phyloP scores from a whole-genome alignment of 2,113 vertebrate genomes.

The Mormoops blainvillei region DNA sequence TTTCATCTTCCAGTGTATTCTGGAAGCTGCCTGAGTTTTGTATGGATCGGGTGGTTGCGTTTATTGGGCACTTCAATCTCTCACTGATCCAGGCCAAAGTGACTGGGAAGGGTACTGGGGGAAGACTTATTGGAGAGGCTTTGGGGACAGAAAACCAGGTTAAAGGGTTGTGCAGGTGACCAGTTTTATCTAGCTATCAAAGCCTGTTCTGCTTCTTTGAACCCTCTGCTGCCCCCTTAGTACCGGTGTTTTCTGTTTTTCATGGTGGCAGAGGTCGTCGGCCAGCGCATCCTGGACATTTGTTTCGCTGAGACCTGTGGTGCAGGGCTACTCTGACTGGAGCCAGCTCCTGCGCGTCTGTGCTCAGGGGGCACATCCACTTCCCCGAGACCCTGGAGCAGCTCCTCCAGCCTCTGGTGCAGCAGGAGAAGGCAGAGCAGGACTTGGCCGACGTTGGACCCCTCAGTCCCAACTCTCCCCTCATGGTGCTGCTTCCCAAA shows the following conservation, averaged over 20 bases:
- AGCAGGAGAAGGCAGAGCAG: neutral
- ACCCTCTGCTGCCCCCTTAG: neutral
- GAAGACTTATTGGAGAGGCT: neutral
- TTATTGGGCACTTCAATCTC: neutral
- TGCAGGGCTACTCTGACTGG: neutral
- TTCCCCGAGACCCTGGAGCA: neutral
- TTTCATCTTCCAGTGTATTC: neutral
- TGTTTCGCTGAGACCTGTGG: neutral
- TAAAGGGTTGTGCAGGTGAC: neutral
- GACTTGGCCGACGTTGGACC: too few relatives aligned
- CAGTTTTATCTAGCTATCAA: neutral
- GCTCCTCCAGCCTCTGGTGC: neutral
- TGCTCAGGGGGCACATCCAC: neutral
- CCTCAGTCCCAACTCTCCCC: neutral
- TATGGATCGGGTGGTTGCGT: neutral
- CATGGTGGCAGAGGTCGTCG: neutral
- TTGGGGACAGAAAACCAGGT: neutral
- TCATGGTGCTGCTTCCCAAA: neutral
- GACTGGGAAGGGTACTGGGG: neutral
- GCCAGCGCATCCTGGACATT: neutral
- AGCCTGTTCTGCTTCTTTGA: neutral
- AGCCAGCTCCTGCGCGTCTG: accelerated
- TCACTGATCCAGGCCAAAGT: neutral
- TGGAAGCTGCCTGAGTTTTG: neutral
- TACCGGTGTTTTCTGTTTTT: neutral